Percentiles rank a stretch among this genome's conserved stretches.
Conservation (phyloP, 2,113 vertebrate species). For the Peucedramus taeniatus region DNA sequence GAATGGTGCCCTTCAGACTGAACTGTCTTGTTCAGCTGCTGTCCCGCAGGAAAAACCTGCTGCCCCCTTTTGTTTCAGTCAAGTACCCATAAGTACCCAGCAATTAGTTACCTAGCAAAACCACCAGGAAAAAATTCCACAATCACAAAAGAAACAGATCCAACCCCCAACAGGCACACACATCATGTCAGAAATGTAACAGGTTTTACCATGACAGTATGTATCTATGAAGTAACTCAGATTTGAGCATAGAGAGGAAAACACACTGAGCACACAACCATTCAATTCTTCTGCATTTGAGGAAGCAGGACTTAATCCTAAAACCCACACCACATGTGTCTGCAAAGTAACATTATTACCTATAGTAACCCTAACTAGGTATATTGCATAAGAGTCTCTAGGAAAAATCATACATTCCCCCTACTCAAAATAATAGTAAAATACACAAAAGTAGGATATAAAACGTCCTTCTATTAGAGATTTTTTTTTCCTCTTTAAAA, state of each 20-base stretch:
- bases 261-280: neutral
- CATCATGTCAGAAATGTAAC: neutral
- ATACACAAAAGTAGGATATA: neutral
- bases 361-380: neutral
- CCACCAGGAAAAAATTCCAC: no score
- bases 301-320: neutral
- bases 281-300: neutral
- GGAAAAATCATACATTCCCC: neutral
- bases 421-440: neutral
- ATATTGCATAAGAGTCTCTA: neutral
- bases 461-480: neutral
- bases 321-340: neutral
- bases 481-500: neutral
- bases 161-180: no score
- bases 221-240: neutral
- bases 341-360: neutral
- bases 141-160: no score
- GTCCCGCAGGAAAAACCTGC: no score
- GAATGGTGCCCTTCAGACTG: no score
- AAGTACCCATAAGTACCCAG: no score
- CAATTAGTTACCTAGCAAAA: no score
- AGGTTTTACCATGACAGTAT: no score
- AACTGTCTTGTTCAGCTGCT: no score
- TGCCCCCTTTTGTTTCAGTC: no score
- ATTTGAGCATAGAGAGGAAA: neutral